Percentiles rank a stretch among this genome's conserved stretches.
These are phyloP conservation scores for Noctua janthe DNA, from an alignment of 2,888 invertebrate species.

Conservation along the genomic window DNA sequence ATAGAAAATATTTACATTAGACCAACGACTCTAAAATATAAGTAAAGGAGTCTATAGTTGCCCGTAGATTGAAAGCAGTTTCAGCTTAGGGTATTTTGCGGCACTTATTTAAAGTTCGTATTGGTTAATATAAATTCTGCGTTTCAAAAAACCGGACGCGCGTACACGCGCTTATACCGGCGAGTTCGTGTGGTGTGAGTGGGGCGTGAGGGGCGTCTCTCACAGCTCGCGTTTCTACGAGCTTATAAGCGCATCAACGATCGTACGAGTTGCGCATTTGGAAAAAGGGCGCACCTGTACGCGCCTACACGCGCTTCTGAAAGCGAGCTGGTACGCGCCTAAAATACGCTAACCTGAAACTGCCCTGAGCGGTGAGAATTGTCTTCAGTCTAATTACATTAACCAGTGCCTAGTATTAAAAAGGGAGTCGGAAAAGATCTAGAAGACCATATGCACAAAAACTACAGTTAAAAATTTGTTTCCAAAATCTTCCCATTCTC, in stretches of 20 bases:
- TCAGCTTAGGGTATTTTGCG: not conserved
- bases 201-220: too few relatives aligned
- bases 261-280: not conserved
- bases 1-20: slow-evolving; percentile 12
- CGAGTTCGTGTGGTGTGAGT: too few relatives aligned
- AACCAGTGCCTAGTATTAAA: not conserved
- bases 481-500: too few relatives aligned
- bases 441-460: too few relatives aligned
- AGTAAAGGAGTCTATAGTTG: not conserved
- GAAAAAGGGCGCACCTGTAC: too few relatives aligned
- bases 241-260: too few relatives aligned
- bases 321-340: too few relatives aligned
- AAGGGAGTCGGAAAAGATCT: not conserved
- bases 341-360: too few relatives aligned
- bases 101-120: not conserved
- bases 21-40: not conserved
- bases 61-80: not conserved
- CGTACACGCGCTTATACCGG: not conserved
- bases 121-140: not conserved
- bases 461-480: too few relatives aligned
- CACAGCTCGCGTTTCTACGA: too few relatives aligned
- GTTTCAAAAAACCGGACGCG: not conserved
- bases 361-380: not conserved
- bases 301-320: too few relatives aligned
- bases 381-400: not conserved